Percentiles rank a stretch among this genome's conserved stretches.
phyloP scores from a whole-genome alignment of 2,113 vertebrate genomes.

The Ochotona princeps region DNA sequence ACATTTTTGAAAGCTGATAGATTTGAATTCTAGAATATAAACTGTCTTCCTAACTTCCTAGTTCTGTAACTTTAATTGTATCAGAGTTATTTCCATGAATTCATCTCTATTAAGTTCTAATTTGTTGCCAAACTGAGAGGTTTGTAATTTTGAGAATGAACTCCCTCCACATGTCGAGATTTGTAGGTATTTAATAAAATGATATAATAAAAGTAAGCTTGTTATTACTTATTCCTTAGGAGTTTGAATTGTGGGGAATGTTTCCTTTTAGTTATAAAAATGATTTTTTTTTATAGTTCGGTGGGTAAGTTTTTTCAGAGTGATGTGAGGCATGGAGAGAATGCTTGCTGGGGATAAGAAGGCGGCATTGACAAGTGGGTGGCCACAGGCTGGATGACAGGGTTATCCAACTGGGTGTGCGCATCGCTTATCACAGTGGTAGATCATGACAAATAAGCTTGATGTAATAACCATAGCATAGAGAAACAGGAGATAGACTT shows the following conservation, averaged over 20 bases:
- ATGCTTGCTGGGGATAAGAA: neutral
- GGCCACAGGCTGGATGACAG: neutral
- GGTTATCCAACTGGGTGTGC: neutral
- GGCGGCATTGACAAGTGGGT: neutral
- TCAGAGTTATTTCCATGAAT: neutral
- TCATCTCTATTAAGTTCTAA: constrained; percentile 1
- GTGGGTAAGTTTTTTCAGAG: neutral
- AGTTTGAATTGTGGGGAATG: neutral
- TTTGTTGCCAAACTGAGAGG: neutral
- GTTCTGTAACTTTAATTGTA: constrained; percentile 26
- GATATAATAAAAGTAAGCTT: constrained; percentile 11
- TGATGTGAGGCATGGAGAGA: neutral
- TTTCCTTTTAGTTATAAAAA: neutral
- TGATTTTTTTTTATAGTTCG: neutral
- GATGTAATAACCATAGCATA: neutral
- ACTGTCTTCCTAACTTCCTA: constrained; percentile 24
- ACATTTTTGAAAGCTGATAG: neutral
- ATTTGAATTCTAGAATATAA: constrained; percentile 28
- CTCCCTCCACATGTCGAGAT: neutral
- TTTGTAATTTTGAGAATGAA: constrained; percentile 37
- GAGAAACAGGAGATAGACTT: constrained; percentile 1
- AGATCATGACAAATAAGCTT: constrained; percentile 1
- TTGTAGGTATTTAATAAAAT: constrained; percentile 19
- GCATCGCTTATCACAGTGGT: neutral
- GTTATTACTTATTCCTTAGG: neutral